Percentiles rank a stretch among this genome's conserved stretches.
Conservation (phyloP, 2,113 vertebrate genomes). For the Scalopus aquaticus region DNA sequence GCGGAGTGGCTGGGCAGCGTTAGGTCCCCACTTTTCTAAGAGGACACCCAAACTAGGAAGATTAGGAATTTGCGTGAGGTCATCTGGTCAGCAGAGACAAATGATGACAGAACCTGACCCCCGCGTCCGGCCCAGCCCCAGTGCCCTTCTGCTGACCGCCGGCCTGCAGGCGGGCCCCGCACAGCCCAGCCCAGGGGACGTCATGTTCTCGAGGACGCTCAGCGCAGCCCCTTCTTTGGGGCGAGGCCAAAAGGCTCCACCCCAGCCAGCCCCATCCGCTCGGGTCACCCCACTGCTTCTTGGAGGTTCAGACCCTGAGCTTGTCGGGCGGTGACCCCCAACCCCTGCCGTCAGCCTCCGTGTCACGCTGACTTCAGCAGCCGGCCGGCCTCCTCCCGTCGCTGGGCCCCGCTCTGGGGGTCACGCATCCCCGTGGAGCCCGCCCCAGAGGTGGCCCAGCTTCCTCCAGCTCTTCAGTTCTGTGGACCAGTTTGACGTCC, state of each 20-base stretch:
- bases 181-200: too few species aligned
- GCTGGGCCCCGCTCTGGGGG: too few species aligned
- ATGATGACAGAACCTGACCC: neutral
- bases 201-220: rapidly evolving
- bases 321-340: neutral
- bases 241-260: neutral
- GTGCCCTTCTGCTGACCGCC: too few species aligned
- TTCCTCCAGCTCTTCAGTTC: neutral
- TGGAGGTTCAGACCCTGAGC: rapidly evolving
- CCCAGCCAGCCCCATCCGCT: rapidly evolving
- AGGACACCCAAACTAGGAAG: neutral
- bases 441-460: too few species aligned
- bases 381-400: too few species aligned
- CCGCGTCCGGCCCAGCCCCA: neutral
- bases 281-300: neutral
- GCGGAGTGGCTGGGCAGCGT: too few species aligned
- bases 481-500: neutral
- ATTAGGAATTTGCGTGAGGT: neutral
- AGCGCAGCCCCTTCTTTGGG: neutral
- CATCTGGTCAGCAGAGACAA: neutral
- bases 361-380: rapidly evolving
- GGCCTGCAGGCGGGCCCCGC: too few species aligned
- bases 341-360: rapidly evolving
- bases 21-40: neutral
- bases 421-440: neutral